phyloP scores from a whole-genome alignment of 2,888 invertebrate species.

The Oxytorus armatus region DNA sequence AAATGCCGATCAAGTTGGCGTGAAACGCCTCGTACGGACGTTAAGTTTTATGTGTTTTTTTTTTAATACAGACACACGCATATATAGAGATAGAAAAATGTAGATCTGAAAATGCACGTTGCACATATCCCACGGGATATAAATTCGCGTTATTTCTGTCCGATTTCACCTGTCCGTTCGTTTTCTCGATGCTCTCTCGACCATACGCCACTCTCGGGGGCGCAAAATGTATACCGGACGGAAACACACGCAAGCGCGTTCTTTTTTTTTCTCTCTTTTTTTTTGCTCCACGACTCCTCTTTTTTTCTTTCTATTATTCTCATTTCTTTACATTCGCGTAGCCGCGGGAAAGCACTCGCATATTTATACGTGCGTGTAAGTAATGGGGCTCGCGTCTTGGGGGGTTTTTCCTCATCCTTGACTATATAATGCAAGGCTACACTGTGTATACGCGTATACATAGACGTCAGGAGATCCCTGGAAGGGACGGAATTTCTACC shows the following conservation, averaged over 20 bases:
- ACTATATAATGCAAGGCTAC: neutral
- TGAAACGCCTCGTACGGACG: too few species aligned
- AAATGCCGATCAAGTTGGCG: too few species aligned
- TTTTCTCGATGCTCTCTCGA: conserved; percentile 29
- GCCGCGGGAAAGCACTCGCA: conserved; percentile 30
- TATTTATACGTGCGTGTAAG: conserved; percentile 53
- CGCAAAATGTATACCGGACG: conserved; percentile 15
- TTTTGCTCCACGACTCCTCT: neutral
- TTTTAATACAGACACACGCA: too few species aligned
- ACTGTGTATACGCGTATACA: conserved; percentile 22
- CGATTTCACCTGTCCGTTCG: conserved; percentile 75
- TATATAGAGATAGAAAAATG: too few species aligned
- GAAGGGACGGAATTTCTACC: conserved; percentile 58
- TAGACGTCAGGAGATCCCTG: conserved; percentile 72
- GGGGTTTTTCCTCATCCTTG: conserved; percentile 23
- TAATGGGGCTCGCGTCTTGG: conserved; percentile 35
- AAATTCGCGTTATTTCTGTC: conserved; percentile 48
- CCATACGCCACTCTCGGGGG: conserved; percentile 20
- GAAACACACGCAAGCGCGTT: neutral
- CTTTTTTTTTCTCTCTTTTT: neutral
- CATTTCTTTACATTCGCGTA: conserved; percentile 3
- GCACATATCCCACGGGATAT: conserved; percentile 19
- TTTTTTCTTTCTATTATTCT: neutral
- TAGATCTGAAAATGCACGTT: conserved; percentile 11
- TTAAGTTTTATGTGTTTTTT: too few species aligned